Evolutionary conservation across 2,113 vertebrate genomes (phyloP).

Genomic region (Podarcis cretensis): DNA sequence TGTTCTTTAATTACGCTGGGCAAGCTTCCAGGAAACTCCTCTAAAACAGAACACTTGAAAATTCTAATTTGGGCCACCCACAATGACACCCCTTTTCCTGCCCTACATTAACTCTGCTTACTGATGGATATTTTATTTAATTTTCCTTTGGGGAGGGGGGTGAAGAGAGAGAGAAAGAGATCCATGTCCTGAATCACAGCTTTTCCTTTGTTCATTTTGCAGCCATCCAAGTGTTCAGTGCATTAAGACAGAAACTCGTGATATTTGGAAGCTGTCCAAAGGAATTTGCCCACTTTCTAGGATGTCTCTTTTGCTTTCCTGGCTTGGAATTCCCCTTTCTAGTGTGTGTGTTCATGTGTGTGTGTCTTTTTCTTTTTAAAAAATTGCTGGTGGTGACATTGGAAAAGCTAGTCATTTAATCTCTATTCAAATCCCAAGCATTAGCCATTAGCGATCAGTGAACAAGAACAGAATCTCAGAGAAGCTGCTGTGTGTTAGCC

Average conservation of each 20-base stretch:
- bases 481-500: neutral
- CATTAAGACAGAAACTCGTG: slow-evolving; percentile 45
- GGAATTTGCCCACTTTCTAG: slow-evolving; percentile 1
- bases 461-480: slow-evolving; percentile 37
- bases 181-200: slow-evolving; percentile 38
- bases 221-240: slow-evolving; percentile 43
- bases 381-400: slow-evolving; percentile 36
- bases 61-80: slow-evolving; percentile 68
- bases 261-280: slow-evolving; percentile 50
- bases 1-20: slow-evolving; percentile 72
- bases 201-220: slow-evolving; percentile 55
- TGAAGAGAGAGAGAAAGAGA: slow-evolving; percentile 48
- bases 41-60: slow-evolving; percentile 63
- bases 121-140: slow-evolving; percentile 68
- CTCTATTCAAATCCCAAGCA: slow-evolving; percentile 47
- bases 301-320: slow-evolving; percentile 57
- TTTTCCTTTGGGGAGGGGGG: slow-evolving; percentile 26
- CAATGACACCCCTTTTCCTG: slow-evolving; percentile 67
- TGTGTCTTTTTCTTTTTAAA: slow-evolving; percentile 2
- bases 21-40: slow-evolving; percentile 65
- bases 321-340: slow-evolving; percentile 36
- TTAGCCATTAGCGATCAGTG: slow-evolving; percentile 39
- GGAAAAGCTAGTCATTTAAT: slow-evolving; percentile 59
- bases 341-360: neutral
- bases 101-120: slow-evolving; percentile 49